Evolutionary conservation across 1,140 invertebrate species (phyloP).

Genomic region (Papilio dardanus): DNA sequence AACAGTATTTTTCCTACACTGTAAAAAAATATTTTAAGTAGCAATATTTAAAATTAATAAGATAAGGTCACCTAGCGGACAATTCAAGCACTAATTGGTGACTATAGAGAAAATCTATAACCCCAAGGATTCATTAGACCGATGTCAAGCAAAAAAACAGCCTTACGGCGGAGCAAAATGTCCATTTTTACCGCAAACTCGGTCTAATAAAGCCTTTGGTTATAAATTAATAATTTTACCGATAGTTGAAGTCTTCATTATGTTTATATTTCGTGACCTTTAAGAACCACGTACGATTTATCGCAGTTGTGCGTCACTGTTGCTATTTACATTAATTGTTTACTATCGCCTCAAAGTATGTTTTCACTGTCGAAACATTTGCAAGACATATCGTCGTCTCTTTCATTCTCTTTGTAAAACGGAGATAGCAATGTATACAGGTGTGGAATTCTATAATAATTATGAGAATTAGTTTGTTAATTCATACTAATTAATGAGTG

Average conservation of each 20-base stretch:
- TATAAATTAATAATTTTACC: neutral
- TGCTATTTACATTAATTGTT: constrained; percentile 2
- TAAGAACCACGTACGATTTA: neutral
- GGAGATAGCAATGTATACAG: neutral
- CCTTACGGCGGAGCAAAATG: too few relatives aligned
- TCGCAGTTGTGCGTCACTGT: neutral
- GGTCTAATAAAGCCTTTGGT: too few relatives aligned
- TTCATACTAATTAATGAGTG: neutral
- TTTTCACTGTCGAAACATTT: neutral
- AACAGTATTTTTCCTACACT: too few relatives aligned
- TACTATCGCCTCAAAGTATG: neutral
- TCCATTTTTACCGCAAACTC: too few relatives aligned
- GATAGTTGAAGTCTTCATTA: neutral
- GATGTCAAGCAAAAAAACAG: too few relatives aligned
- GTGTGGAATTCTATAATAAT: neutral
- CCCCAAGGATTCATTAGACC: too few relatives aligned
- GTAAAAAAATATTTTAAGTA: too few relatives aligned
- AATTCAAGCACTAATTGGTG: too few relatives aligned
- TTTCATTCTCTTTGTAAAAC: neutral
- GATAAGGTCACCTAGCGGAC: too few relatives aligned
- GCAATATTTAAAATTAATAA: too few relatives aligned
- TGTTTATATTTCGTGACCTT: neutral
- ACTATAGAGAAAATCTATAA: too few relatives aligned
- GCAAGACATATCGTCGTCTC: neutral
- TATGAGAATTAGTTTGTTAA: constrained; percentile 11